Conservation (phyloP, 1,140 invertebrate genomes). For the Centruroides vittatus region DNA sequence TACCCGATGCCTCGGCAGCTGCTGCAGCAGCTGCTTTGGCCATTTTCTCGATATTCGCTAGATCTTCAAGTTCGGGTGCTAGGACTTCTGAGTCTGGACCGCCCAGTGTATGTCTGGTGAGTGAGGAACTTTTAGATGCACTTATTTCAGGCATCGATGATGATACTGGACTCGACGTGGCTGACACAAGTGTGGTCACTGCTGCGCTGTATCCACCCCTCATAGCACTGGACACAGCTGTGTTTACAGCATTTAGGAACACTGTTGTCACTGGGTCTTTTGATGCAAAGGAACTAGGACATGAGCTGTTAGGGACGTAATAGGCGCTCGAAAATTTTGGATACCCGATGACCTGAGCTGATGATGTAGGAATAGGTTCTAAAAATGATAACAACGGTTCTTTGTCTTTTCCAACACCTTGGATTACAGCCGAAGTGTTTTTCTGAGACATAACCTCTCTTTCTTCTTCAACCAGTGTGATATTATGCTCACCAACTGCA, state of each 20-base stretch:
- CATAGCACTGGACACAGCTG: constrained; percentile 13
- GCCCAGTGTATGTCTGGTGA: background rate
- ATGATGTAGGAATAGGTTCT: constrained; percentile 51
- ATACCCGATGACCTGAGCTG: background rate
- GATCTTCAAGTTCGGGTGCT: constrained; percentile 19
- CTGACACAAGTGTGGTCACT: constrained; percentile 13
- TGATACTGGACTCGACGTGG: constrained; percentile 15
- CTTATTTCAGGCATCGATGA: constrained; percentile 9
- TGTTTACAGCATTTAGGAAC: background rate
- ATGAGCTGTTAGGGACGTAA: constrained; percentile 8
- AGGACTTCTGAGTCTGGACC: constrained; percentile 8
- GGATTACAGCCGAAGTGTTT: constrained; percentile 86
- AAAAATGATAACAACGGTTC: constrained; percentile 86
- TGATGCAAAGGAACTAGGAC: constrained; percentile 14
- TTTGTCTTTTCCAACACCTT: constrained; percentile 82
- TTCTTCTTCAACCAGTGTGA: constrained; percentile 75
- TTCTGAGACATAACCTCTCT: constrained; percentile 70
- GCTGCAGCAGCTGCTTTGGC: constrained; percentile 21
- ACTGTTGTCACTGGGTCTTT: constrained; percentile 8
- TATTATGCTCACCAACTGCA: constrained; percentile 78
- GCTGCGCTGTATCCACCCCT: constrained; percentile 11
- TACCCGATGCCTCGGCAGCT: constrained; percentile 5
- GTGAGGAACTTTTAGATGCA: background rate
- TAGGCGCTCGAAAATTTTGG: background rate
- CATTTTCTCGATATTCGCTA: constrained; percentile 21